Percentiles rank a stretch among this genome's conserved stretches.
These are phyloP conservation scores for Oithona nana DNA, from an alignment of 2,888 invertebrate genomes.

Conservation along the genomic window DNA sequence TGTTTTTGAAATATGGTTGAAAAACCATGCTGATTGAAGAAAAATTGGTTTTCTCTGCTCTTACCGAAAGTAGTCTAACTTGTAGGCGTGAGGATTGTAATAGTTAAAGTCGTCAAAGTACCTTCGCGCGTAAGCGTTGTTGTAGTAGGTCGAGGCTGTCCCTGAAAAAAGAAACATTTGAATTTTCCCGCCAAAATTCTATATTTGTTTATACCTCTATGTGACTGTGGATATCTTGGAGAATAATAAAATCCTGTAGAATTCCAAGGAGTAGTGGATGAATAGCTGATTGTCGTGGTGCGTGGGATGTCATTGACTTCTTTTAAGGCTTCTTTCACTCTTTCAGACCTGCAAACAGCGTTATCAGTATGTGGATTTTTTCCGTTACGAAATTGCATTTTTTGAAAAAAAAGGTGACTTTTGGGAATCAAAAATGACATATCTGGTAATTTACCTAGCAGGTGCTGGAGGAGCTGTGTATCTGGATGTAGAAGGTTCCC, in stretches of 20 bases:
- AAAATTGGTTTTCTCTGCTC: too few species aligned
- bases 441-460: too few species aligned
- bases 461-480: too few species aligned
- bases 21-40: too few species aligned
- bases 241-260: constrained; percentile 14
- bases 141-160: neutral
- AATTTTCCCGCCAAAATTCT: too few species aligned
- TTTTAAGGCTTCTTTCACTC: too few species aligned
- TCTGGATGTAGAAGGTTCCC: too few species aligned
- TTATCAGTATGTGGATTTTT: too few species aligned
- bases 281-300: neutral
- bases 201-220: constrained; percentile 3
- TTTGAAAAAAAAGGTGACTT: too few species aligned
- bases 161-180: neutral
- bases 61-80: constrained; percentile 1
- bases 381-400: too few species aligned
- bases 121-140: neutral
- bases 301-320: neutral
- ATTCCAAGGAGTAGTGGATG: constrained; percentile 12
- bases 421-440: too few species aligned
- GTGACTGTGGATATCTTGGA: constrained; percentile 9
- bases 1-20: neutral
- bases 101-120: constrained; percentile 1
- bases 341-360: too few species aligned
- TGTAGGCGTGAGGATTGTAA: neutral